Evolutionary conservation across 1,140 invertebrate genomes (phyloP), one percentile per base, ranked within the genome.

Genomic region (Drosophila asahinai): DNA sequence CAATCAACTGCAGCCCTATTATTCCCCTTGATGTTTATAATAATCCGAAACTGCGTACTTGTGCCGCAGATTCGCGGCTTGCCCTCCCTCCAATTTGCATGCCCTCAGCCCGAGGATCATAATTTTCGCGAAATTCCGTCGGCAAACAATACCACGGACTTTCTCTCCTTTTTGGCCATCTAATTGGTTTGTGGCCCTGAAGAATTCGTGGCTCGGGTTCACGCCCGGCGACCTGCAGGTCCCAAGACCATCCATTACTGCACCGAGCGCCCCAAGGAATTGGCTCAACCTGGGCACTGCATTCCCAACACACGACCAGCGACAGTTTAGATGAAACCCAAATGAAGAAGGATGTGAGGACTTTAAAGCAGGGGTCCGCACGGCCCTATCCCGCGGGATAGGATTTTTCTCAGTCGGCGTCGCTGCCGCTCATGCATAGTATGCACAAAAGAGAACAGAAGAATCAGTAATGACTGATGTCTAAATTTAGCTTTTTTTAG

Each of bases 41-140:
- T 73, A 74, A 73, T 74, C 68, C 55, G 11, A 42, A 72, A 74
- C 33, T 49, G 49, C 17, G 57, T 33, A 54, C 48, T 73, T 74
- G 42, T 22, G 49, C 70, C 27, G 15, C 58, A 49, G 48, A 63
- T 27, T 48, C 38, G 25, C 19, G n/a, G 25, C 25, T n/a, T 40
- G 5, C 15, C 19, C 6, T 61, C 25, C 27, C 6, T 36, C 25
- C 59, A 51, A 73, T 74, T 74, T 74, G 68, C 71, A 73, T 58
- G 40, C 15, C 43, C 33, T 40, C 27, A 57, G 12, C 43, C 22
- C 11, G 25, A 25, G 45, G 54, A 27, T 73, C 36, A 73, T 51
- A 43, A 60, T 42, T 36, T 27, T 51, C 43, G 6, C 14, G 17
- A 71, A 58, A 72, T 40, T 70, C 25, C 33, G 12, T 70, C 54